Conservation (phyloP, 2,797 vertebrate genomes). For the Furcifer pardalis region DNA sequence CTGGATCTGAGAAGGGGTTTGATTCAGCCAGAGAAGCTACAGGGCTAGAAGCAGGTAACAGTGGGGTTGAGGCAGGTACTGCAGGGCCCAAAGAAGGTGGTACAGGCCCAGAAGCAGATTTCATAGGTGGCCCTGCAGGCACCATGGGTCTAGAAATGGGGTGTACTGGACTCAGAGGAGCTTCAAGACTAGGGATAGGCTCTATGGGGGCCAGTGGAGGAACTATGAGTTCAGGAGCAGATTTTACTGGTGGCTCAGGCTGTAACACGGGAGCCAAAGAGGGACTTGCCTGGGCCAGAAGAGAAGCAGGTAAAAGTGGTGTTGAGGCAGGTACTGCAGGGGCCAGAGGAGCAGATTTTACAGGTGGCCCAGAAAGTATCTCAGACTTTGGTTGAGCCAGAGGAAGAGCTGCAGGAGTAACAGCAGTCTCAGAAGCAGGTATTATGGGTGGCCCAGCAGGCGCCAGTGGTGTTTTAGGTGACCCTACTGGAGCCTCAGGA, state of each 20-base stretch:
- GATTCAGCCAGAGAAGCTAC: neutral
- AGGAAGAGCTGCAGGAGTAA: neutral
- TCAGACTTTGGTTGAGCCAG: fast-evolving
- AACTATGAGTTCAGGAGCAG: neutral
- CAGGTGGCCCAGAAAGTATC: too few relatives aligned
- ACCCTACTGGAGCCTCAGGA: fast-evolving
- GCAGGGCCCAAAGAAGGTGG: too few relatives aligned
- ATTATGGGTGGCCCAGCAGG: neutral
- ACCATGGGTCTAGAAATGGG: too few relatives aligned
- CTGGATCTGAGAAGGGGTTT: neutral
- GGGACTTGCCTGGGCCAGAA: neutral
- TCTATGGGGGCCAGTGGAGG: too few relatives aligned
- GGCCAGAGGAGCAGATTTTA: too few relatives aligned
- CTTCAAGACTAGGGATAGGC: neutral
- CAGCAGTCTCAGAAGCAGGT: neutral
- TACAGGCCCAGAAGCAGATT: neutral
- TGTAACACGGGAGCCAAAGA: too few relatives aligned
- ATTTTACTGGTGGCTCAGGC: neutral
- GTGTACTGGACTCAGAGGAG: too few relatives aligned
- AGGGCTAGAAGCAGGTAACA: neutral
- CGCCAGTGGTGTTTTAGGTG: fast-evolving
- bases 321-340: too few relatives aligned
- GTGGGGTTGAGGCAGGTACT: neutral
- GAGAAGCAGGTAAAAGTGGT: too few relatives aligned
- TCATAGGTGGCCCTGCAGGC: neutral